Percentiles rank a stretch among this genome's conserved stretches.
Conservation (phyloP, 2,888 invertebrate species). For the Drosophila meridiana region DNA sequence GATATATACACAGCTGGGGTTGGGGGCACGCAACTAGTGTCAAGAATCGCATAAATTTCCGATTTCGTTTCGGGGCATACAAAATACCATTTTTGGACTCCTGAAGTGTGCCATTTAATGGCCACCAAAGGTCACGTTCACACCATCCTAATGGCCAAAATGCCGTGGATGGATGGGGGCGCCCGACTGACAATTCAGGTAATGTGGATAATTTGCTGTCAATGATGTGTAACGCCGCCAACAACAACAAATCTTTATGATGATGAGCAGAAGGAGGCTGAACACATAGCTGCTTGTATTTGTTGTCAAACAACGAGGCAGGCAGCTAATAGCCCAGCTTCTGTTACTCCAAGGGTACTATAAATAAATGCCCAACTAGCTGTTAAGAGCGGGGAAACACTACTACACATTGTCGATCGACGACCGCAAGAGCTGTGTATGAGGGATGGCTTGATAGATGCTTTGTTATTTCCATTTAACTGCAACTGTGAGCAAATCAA, state of each 20-base stretch:
- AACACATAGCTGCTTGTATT: conserved; percentile 66
- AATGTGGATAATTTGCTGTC: conserved; percentile 85
- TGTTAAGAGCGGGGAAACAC: conserved; percentile 40
- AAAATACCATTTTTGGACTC: conserved; percentile 62
- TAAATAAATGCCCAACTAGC: conserved; percentile 48
- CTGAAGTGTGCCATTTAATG: conserved; percentile 82
- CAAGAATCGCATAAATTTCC: conserved; percentile 83
- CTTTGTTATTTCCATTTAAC: conserved; percentile 74
- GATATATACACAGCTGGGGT: background rate
- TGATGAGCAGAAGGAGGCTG: conserved; percentile 8
- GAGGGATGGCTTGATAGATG: conserved; percentile 61
- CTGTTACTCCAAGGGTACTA: conserved; percentile 71
- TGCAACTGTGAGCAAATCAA: conserved; percentile 70
- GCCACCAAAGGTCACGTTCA: conserved; percentile 84
- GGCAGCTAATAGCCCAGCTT: conserved; percentile 70
- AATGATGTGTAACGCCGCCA: conserved; percentile 83
- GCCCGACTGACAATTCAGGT: conserved; percentile 83
- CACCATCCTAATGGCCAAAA: conserved; percentile 72
- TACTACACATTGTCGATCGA: conserved; percentile 3
- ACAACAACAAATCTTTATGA: conserved; percentile 30
- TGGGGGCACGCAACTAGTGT: conserved; percentile 72
- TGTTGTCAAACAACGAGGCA: conserved; percentile 71
- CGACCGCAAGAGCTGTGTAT: conserved; percentile 9
- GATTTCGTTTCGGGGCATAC: conserved; percentile 63
- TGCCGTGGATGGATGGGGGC: conserved; percentile 40